Evolutionary conservation across 2,888 invertebrate genomes (phyloP), one percentile per base, ranked within the genome.

Genomic region (Tipula vernalis): DNA sequence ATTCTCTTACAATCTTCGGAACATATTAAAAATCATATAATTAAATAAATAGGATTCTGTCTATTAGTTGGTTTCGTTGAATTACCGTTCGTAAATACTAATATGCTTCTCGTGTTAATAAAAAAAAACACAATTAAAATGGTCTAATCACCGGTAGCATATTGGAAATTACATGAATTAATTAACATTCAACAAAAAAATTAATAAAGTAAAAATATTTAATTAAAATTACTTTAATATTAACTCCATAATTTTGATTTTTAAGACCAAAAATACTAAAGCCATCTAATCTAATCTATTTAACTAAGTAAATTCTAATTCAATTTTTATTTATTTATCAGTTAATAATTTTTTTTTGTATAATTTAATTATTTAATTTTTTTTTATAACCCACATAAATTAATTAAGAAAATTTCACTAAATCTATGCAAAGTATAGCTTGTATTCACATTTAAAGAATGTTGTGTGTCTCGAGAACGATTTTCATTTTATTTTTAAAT

Each of bases 351-450:
- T 13, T 15, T 41, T 57, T 39, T 39, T 36, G 36, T 71, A 57
- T 39, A 28, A 51, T 39, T 87, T 88, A 83, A 89, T 90, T 87
- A 87, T 87, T 87, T 90, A 92, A 92, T 93, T 92, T 92, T 93
- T n/a, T 28, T 93, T 92, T 93, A 93, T 93, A 93, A 93, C 28
- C 71, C 71, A 28, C 28, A 71, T 71, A 71, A 71, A 10, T 71
- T 71, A 28, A 84, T 84, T 94, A 93, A 95, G 95, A 95, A 95
- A 95, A 95, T 94, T 95, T 94, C 95, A 96, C 95, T 96, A 96
- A 95, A 95, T 96, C 95, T 95, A 96, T 96, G 96, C 96, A 96
- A 96, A 96, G 96, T 96, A 96, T 96, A 96, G 96, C 95, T 95
- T 95, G 95, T 96, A 95, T 88, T 88, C 88, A 89, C 71, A 71